Base-by-base conservation (phyloP, 2,113 vertebrate species). In the Sinocyclocheilus anophthalmus region DNA sequence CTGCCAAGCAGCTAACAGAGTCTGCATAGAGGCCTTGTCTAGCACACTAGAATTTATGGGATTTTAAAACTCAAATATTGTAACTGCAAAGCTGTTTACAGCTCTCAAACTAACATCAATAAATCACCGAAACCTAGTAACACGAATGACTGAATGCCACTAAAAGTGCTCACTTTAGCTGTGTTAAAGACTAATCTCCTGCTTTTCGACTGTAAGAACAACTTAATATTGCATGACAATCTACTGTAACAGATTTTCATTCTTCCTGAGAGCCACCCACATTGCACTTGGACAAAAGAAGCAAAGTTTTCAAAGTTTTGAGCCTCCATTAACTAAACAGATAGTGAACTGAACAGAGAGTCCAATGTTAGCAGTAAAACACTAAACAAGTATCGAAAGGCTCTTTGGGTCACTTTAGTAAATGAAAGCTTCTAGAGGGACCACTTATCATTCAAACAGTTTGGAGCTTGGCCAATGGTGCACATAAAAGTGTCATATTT, bases 401-500 rank as follows among this genome's bases (percentile, higher is more conserved):
- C 88, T 85, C 73, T 86, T 76, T 84, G 69, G 72, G 77, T 87
- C 69, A 88, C 85, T 86, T 72, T 86, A 69, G 76, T 77, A 72
- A 88, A 83, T 84, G 76, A 90, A 88, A 77, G 81, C 45, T 63
- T 70, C 87, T 84, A 78, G 45, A 45, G 70, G 84, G 86, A 78
- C 53, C 76, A 37, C 80, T 67, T 80, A 84, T 87, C 77, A 78
- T 57, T 63, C 59, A 76, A n/a, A 76, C 70, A 0, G 20, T 26
- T 67, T 87, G 87, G 81, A 77, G 48, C 55, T 37, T 16, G 24
- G 86, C 84, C 84, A 88, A 73, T 10, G 18, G 24, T 9, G 63
- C 81, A 82, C 84, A 86, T 87, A 86, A 88, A 86, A 83, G 53
- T 73, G 78, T 87, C 85, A 81, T 65, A 70, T 87, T 85, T 88